Base-by-base conservation (phyloP, 2,888 invertebrate genomes). In the Rhagonycha fulva region DNA sequence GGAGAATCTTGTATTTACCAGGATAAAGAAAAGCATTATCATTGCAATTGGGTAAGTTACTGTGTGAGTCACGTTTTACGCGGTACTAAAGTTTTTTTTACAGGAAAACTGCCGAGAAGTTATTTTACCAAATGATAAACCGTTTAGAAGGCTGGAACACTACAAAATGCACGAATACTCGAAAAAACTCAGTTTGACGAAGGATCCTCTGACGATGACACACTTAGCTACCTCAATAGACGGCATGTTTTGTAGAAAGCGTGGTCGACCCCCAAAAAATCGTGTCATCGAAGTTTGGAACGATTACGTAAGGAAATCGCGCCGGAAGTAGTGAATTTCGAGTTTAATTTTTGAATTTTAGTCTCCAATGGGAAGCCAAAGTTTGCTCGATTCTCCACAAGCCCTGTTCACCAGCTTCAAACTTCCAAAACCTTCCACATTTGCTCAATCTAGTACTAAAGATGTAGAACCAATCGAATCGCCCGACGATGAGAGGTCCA, bases 211-310 rank as follows among this genome's bases (percentile, higher is more conserved):
- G 71, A 90, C 90, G 2, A 88, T 90, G 85, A 90, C 90, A 1
- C 91, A 91, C 81, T 82, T 91, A 30, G 91, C 93, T 5, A 94
- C 93, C 78, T 94, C 95, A 47, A 91, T 96, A 81, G 97, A 97
- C 87, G 96, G 96, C 71, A 95, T 97, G 92, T 97, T 97, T 85
- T 94, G 96, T 86, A 91, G 97, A 77, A 97, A 98, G 84, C 91
- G 98, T 30, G 98, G 98, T 66, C 91, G 98, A 78, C 98, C 98
- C n/a, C 98, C 98, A 12, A 98, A 98, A 89, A 98, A 98, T 87
- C 92, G 97, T 0, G 94, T 97, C 12, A 96, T 97, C 62, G 96
- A 97, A 91, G 95, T 96, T 78, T 96, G 96, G 93, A 94, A 94
- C 81, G 95, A 94, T 84, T 94, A 94, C 85, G 93, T 94, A 89